phyloP scores from a whole-genome alignment of 2,888 invertebrate species.

The Temnothorax unifasciatus region DNA sequence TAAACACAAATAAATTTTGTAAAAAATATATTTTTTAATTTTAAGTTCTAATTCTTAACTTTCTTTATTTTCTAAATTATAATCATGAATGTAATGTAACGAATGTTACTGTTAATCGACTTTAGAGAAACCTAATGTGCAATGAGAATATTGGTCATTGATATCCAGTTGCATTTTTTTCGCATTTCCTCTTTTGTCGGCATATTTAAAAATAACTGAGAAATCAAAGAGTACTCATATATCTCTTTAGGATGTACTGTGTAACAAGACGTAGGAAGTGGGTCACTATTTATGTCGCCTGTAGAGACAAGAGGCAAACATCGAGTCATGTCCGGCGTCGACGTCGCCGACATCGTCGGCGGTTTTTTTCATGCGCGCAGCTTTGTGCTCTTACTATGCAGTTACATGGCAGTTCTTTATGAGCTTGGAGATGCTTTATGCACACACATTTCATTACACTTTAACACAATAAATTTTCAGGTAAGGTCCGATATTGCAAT shows the following conservation, averaged over 20 bases:
- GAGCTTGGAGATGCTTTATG: neutral
- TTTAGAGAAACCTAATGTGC: neutral
- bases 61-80: neutral
- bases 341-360: slow-evolving; percentile 53
- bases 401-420: slow-evolving; percentile 47
- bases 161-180: slow-evolving; percentile 28
- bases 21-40: neutral
- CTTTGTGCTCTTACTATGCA: slow-evolving; percentile 14
- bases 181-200: slow-evolving; percentile 25
- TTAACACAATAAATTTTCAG: slow-evolving; percentile 55
- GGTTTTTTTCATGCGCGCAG: slow-evolving; percentile 56
- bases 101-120: neutral
- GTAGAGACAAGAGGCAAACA: slow-evolving; percentile 73
- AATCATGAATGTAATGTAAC: neutral
- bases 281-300: slow-evolving; percentile 76
- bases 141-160: slow-evolving; percentile 14
- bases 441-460: slow-evolving; percentile 38
- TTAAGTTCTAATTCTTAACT: neutral
- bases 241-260: slow-evolving; percentile 52
- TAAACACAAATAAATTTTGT: neutral
- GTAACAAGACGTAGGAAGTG: slow-evolving; percentile 66
- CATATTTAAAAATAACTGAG: slow-evolving; percentile 17
- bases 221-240: slow-evolving; percentile 64
- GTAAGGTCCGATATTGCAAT: neutral
- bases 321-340: slow-evolving; percentile 57